These are phyloP conservation scores for Monopis laevigella DNA, from an alignment of 2,888 invertebrate species.

Conservation along the genomic window DNA sequence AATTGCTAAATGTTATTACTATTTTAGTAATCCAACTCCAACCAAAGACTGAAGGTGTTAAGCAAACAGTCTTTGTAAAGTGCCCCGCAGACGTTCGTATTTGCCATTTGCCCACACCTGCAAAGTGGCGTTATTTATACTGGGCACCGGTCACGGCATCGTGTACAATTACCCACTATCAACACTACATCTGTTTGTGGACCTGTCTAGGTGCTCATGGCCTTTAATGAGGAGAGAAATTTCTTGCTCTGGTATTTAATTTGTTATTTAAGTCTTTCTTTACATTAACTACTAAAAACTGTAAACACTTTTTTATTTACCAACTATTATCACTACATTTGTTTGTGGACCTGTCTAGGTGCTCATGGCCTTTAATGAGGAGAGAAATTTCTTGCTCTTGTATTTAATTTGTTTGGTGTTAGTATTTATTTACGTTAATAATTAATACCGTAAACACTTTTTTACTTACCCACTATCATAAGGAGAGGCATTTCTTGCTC, in stretches of 20 bases:
- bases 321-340: slow-evolving; percentile 23
- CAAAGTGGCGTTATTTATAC: slow-evolving; percentile 48
- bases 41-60: too few species aligned
- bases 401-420: too few species aligned
- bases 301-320: too few species aligned
- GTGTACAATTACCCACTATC: slow-evolving; percentile 49
- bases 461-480: slow-evolving; percentile 38
- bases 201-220: slow-evolving; percentile 3
- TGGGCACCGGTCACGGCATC: slow-evolving; percentile 45
- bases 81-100: slow-evolving; percentile 32
- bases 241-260: too few species aligned
- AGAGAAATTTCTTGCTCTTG: too few species aligned
- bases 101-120: slow-evolving; percentile 58
- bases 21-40: too few species aligned
- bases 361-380: slow-evolving; percentile 2
- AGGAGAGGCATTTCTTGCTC: slow-evolving; percentile 1
- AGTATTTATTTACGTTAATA: too few species aligned
- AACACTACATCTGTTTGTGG: slow-evolving; percentile 6
- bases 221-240: slow-evolving; percentile 5
- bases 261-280: too few species aligned
- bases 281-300: too few species aligned
- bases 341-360: slow-evolving; percentile 7
- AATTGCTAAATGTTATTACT: too few species aligned
- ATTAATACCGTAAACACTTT: too few species aligned
- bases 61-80: too few species aligned